Base-by-base conservation (phyloP, 2,888 invertebrate genomes). In the Amblyjoppa fuscipennis region DNA sequence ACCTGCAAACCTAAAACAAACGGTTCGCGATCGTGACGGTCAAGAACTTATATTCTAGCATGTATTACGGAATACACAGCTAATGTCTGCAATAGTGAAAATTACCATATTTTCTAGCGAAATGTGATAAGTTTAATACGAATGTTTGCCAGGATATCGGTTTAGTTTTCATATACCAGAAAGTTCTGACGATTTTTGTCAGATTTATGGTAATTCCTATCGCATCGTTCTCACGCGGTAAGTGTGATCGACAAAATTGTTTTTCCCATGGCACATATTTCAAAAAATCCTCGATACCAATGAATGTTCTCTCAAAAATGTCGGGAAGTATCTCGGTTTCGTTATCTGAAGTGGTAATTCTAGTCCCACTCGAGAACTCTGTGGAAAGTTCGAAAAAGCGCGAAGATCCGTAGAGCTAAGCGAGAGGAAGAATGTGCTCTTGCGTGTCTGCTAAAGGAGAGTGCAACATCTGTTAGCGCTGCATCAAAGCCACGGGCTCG, bases 401-500 rank as follows among this genome's bases (percentile, higher is more conserved):
- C 73, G 56, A 80, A 66, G 66, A 56, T 7, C 7, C 51, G 34
- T 51, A 28, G 56, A 45, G 61, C 28, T 6, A 6, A 41, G 45
- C 20, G 68, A 45, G 68, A 68, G 16, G 68, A 74, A 56, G 41
- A 69, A 73, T 20, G 45, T 1, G 13, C 68, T 69, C 53, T 74
- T 25, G 66, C 56, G 45, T 69, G 41, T 56, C 74, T 68, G 74
- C 45, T 66, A 31, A 7, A 16, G n/a, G 68, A 28, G 64, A 80
- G 74, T 45, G 81, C 53, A 66, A 68, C 73, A 81, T 74, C 80
- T 81, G 73, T 74, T 80, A 81, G 68, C 74, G 20, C 59, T 80
- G 45, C 61, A 79, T 73, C 80, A 68, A 74, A 74, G 69, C 45
- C 59, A 68, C 59, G 74, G 56, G 31, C 25, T 34, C 41, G 74